Evolutionary conservation across 2,797 vertebrate genomes (phyloP).

Genomic region (Momotus momota): DNA sequence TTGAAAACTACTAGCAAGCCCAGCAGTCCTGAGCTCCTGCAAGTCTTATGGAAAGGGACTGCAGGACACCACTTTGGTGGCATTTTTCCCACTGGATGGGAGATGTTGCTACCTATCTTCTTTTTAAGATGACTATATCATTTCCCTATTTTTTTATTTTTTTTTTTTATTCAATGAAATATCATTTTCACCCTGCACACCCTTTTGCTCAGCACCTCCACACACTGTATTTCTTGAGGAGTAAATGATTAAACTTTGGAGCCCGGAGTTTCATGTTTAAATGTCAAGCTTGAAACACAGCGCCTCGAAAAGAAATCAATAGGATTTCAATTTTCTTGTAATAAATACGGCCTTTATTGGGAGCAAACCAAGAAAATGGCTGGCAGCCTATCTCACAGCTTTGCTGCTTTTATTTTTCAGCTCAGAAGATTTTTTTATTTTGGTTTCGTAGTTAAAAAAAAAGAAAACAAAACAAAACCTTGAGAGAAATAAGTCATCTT

Average conservation of each 20-base stretch:
- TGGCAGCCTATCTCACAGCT: not conserved
- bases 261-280: conserved; percentile 57
- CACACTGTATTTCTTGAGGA: conserved; percentile 18
- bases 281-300: conserved; percentile 67
- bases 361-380: conserved; percentile 49
- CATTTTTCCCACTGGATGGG: not conserved
- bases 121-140: not conserved
- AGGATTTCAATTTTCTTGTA: conserved; percentile 69
- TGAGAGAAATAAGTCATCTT: conserved; percentile 26
- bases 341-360: conserved; percentile 57
- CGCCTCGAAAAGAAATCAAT: conserved; percentile 56
- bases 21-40: not conserved
- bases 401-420: not conserved
- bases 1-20: not conserved
- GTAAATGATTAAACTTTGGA: conserved; percentile 61
- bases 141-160: not conserved
- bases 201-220: not conserved
- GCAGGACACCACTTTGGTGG: not conserved
- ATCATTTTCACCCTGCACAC: not conserved
- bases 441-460: conserved; percentile 4
- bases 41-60: not conserved
- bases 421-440: not conserved
- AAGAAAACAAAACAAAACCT: not conserved
- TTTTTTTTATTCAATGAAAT: not conserved
- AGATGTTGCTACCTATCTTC: not conserved